Percentiles rank a stretch among this genome's conserved stretches.
Evolutionary conservation across 2,888 invertebrate genomes (phyloP).

Genomic region (Drosophila buzzatii): DNA sequence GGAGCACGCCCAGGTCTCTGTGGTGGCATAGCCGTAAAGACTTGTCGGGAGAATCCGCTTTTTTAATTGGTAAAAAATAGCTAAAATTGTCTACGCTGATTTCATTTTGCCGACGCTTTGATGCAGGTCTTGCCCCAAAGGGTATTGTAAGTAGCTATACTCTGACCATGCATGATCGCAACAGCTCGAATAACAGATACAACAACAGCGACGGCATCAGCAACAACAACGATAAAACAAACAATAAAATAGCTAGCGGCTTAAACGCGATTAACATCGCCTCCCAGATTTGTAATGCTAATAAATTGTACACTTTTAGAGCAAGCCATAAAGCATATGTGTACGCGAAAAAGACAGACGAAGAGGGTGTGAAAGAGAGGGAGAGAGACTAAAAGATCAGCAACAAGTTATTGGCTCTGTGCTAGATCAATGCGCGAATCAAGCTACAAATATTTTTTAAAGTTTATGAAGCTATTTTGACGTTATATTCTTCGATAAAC

Average conservation of each 20-base stretch:
- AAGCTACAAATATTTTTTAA: neutral
- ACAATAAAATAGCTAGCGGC: conserved; percentile 57
- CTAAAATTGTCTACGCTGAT: conserved; percentile 70
- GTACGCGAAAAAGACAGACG: conserved; percentile 1
- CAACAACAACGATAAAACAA: conserved; percentile 33
- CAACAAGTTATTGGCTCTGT: conserved; percentile 19
- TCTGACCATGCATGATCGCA: conserved; percentile 53
- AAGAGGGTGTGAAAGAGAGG: neutral
- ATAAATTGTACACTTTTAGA: conserved; percentile 71
- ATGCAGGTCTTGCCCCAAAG: conserved; percentile 46
- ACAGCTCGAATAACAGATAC: conserved; percentile 23
- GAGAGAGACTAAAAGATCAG: neutral
- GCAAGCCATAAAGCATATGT: conserved; percentile 23
- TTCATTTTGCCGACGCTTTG: conserved; percentile 32
- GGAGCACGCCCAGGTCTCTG: conserved; percentile 50
- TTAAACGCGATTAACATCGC: conserved; percentile 66
- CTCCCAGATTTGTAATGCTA: conserved; percentile 76
- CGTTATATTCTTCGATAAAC: neutral
- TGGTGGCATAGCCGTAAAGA: conserved; percentile 55
- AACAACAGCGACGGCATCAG: conserved; percentile 5
- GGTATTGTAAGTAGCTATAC: conserved; percentile 60
- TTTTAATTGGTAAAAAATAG: conserved; percentile 79
- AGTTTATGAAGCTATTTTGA: conserved; percentile 2
- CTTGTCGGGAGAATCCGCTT: conserved; percentile 71
- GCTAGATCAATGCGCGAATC: conserved; percentile 15